A percentile compares a stretch with the other conserved stretches of the same genome.
Evolutionary conservation across 2,888 invertebrate genomes (phyloP).

Genomic region (Drosophila kokeensis): DNA sequence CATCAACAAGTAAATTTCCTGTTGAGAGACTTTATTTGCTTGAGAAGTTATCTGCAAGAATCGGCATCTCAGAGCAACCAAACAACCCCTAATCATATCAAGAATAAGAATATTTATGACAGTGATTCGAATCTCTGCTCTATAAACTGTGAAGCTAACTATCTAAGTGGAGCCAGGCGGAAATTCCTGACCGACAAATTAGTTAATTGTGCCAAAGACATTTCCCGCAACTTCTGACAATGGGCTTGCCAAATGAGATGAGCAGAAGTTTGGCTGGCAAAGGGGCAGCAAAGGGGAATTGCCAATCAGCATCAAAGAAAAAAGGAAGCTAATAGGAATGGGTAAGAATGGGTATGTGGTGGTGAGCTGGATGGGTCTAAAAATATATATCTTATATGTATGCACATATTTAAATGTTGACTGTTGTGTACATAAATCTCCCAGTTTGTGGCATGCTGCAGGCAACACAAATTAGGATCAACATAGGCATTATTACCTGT

Average conservation of each 20-base stretch:
- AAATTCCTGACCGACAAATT: constrained; percentile 28
- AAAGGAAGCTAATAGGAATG: background rate
- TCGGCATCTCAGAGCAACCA: constrained; percentile 1
- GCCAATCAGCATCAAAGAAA: constrained; percentile 42
- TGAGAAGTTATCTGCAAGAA: background rate
- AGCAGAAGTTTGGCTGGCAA: background rate
- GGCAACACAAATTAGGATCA: constrained; percentile 52
- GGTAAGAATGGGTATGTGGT: background rate
- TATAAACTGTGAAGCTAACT: constrained; percentile 43
- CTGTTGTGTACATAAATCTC: constrained; percentile 50
- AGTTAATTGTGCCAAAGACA: constrained; percentile 45
- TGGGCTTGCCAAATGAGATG: constrained; percentile 1
- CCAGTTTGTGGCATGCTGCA: constrained; percentile 44
- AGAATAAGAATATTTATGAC: constrained; percentile 25
- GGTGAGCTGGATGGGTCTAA: background rate
- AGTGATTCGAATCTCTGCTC: constrained; percentile 15
- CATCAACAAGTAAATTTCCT: background rate
- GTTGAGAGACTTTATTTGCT: background rate
- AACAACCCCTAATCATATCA: background rate
- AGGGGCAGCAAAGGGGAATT: background rate
- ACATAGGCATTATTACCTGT: constrained; percentile 30
- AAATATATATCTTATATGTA: background rate
- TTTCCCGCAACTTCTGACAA: constrained; percentile 29
- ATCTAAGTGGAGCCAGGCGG: constrained; percentile 15
- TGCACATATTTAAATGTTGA: constrained; percentile 41